Percentiles rank a stretch among this genome's conserved stretches.
Conservation (phyloP, 1,140 invertebrate genomes). For the Bombus turneri region DNA sequence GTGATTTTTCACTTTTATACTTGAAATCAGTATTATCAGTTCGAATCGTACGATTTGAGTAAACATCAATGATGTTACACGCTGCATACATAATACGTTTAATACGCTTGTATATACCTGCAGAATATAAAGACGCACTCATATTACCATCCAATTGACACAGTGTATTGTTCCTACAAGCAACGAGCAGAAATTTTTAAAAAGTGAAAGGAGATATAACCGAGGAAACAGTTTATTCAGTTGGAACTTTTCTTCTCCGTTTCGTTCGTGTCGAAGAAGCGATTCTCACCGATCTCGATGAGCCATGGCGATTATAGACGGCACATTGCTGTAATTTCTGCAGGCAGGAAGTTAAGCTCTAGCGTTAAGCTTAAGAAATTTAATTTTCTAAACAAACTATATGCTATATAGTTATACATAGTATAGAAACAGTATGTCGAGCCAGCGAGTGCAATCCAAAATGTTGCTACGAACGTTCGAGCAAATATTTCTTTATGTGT, state of each 20-base stretch:
- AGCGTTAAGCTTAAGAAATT: slow-evolving; percentile 68
- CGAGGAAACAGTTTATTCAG: neutral
- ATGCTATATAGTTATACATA: slow-evolving; percentile 9
- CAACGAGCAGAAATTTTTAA: neutral
- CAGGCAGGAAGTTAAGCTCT: slow-evolving; percentile 65
- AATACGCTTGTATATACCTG: neutral
- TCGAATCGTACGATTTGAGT: slow-evolving; percentile 13
- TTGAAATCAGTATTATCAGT: slow-evolving; percentile 44
- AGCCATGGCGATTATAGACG: slow-evolving; percentile 10
- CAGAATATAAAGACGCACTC: neutral
- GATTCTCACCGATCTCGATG: slow-evolving; percentile 28
- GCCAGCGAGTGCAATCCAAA: neutral
- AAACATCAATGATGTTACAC: too few relatives aligned
- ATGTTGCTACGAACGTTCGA: neutral
- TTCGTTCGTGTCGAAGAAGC: too few relatives aligned
- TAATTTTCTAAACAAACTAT: slow-evolving; percentile 64
- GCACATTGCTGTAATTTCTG: slow-evolving; percentile 60
- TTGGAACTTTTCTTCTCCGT: neutral
- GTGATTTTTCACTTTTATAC: slow-evolving; percentile 69
- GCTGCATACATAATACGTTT: too few relatives aligned
- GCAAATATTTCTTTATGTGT: slow-evolving; percentile 49
- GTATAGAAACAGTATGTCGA: slow-evolving; percentile 16
- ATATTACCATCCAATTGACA: neutral
- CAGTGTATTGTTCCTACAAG: neutral
- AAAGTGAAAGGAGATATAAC: neutral